Conservation (phyloP, 2,113 vertebrate genomes). For the Anhinga rufa region DNA sequence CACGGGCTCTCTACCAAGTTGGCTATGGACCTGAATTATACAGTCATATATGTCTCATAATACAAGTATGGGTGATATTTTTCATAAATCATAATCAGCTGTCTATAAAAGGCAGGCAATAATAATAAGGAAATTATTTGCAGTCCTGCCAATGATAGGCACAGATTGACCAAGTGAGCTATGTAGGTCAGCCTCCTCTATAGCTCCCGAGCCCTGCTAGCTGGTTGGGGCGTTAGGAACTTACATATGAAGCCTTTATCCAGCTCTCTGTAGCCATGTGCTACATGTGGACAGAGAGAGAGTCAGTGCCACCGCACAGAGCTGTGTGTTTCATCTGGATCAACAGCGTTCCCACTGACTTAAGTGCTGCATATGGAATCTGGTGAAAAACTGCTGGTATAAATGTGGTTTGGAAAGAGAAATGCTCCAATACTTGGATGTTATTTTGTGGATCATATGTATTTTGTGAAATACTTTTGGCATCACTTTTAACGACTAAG, state of each 20-base stretch:
- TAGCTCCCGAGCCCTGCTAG: background rate
- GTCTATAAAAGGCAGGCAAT: background rate
- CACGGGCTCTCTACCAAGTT: background rate
- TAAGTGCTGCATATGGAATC: background rate
- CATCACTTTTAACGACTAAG: background rate
- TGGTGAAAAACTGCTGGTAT: background rate
- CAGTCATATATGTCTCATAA: background rate
- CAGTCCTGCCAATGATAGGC: background rate
- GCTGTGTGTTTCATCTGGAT: background rate
- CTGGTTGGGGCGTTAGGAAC: background rate
- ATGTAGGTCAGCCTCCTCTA: background rate
- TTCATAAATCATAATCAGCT: background rate
- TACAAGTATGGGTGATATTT: background rate
- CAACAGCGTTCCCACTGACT: background rate
- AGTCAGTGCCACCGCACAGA: background rate
- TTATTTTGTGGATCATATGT: background rate
- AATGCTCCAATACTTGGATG: background rate
- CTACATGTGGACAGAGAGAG: background rate
- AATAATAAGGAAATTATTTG: background rate
- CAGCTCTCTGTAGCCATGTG: background rate
- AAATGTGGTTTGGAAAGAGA: slow-evolving; percentile 10
- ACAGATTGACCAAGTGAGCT: background rate
- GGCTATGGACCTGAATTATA: background rate
- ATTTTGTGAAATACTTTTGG: background rate
- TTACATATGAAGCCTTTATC: background rate